Conservation (phyloP, 2,888 invertebrate genomes). For the Ischnus inquisitorius region DNA sequence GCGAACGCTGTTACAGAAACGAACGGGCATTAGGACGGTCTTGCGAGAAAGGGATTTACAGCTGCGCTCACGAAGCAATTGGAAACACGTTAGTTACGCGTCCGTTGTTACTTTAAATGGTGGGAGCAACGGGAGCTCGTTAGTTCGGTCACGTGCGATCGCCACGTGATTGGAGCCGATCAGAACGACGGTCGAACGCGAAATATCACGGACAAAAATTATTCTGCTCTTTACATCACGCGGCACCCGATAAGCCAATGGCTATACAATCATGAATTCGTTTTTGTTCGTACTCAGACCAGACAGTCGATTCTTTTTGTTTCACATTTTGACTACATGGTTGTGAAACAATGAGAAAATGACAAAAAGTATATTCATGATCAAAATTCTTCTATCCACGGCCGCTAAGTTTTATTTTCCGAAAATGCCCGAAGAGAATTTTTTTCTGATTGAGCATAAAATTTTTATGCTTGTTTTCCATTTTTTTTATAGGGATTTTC, state of each 20-base stretch:
- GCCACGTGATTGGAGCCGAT: slow-evolving; percentile 49
- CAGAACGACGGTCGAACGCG: slow-evolving; percentile 49
- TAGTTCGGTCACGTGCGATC: slow-evolving; percentile 49
- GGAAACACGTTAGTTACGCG: slow-evolving; percentile 33
- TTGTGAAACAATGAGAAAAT: no score
- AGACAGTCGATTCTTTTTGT: no score
- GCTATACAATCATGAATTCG: background rate
- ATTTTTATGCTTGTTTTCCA: no score
- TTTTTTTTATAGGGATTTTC: background rate
- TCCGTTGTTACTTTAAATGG: slow-evolving; percentile 48
- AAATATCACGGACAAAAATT: slow-evolving; percentile 5
- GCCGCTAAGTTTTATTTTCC: background rate
- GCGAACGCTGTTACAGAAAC: slow-evolving; percentile 1
- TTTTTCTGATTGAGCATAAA: no score
- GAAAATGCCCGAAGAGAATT: background rate
- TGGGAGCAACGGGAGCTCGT: slow-evolving; percentile 54
- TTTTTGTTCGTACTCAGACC: background rate
- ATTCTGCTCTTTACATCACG: background rate
- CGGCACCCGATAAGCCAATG: background rate
- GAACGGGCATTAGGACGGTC: background rate
- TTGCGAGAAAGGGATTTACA: background rate
- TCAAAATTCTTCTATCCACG: no score
- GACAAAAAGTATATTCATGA: no score
- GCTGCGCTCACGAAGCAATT: background rate
- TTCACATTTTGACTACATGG: no score